Evolutionary conservation across 1,140 invertebrate species (phyloP).

Genomic region (Drosophila varians): DNA sequence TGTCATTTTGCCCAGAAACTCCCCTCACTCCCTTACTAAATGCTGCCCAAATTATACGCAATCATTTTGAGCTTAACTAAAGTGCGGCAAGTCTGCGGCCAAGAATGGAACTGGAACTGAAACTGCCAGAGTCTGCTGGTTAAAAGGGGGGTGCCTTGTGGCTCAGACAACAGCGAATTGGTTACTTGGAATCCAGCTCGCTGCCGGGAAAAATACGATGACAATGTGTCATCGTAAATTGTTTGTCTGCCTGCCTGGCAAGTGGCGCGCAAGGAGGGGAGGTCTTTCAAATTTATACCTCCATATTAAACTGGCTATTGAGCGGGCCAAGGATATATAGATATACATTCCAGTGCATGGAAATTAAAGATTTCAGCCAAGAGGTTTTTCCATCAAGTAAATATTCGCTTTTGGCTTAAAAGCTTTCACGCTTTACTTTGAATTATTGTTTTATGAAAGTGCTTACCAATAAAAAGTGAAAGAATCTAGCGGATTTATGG

Average conservation of each 20-base stretch:
- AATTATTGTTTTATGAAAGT: background rate
- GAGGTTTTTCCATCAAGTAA: background rate
- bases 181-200: constrained; percentile 29
- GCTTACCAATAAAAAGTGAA: background rate
- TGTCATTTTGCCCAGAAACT: constrained; percentile 8
- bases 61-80: constrained; percentile 71
- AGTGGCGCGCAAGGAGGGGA: background rate
- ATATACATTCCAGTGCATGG: background rate
- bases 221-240: constrained; percentile 71
- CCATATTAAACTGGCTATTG: constrained; percentile 53
- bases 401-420: background rate
- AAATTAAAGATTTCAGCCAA: constrained; percentile 4
- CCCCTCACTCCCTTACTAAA: constrained; percentile 36
- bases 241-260: constrained; percentile 28
- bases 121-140: background rate
- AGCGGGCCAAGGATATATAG: background rate
- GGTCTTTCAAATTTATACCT: constrained; percentile 65
- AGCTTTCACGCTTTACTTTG: background rate
- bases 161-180: constrained; percentile 48
- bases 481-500: constrained; percentile 6
- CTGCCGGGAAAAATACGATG: constrained; percentile 38
- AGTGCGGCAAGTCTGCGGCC: constrained; percentile 48
- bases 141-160: constrained; percentile 1
- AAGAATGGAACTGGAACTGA: constrained; percentile 10
- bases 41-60: constrained; percentile 71